Base-by-base conservation (phyloP, 1,140 invertebrate species). In the Drosophila grimshawi region DNA sequence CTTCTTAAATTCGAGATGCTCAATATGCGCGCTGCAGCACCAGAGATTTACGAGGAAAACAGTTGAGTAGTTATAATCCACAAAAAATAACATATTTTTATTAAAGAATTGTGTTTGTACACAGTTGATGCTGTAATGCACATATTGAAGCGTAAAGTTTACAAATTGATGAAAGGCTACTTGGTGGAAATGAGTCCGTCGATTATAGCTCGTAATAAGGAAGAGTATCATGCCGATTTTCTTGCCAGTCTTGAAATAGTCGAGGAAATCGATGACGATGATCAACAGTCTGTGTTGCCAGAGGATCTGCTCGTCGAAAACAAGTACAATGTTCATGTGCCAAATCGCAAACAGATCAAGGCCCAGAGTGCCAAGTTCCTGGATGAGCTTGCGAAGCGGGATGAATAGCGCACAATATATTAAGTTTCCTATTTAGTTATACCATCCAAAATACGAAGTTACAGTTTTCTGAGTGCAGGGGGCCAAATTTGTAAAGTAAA, bases 1-100 rank as follows among this genome's bases (percentile, higher is more conserved):
- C 60, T 92, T 5, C 68, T 92, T 0, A 91, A 90, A 64, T 92
- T 91, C 7, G 89, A 92, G 57, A 91, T 91, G 88, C 57, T 90
- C 2, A 89, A 79, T 33, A 90, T 91, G 86, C 65, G 79, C n/a
- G 91, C 91, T 43, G 78, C 71, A 33, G 74, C 91, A 1, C 91
- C 91, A 6, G 83, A 86, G 56, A 57, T 76, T 32, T 90, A 74
- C 39, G 91, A 92, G 64, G 86, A 90, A 29, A 90, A 92, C 63
- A 78, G 91, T 92, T 89, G 30, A 78, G 85, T 71, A 78, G 85
- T 71, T 11, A 27, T 0, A 5, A 5, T 7, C 7, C 2, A 27
- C 4, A 4, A 1, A 32, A 41, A 3, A 19, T 5, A 41, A n/a
- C 19, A 64, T 62, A 4, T 46, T 3, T 4, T 7, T 19, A 2